Evolutionary conservation across 2,888 invertebrate species (phyloP).

Genomic region (Peribatodes rhomboidaria): DNA sequence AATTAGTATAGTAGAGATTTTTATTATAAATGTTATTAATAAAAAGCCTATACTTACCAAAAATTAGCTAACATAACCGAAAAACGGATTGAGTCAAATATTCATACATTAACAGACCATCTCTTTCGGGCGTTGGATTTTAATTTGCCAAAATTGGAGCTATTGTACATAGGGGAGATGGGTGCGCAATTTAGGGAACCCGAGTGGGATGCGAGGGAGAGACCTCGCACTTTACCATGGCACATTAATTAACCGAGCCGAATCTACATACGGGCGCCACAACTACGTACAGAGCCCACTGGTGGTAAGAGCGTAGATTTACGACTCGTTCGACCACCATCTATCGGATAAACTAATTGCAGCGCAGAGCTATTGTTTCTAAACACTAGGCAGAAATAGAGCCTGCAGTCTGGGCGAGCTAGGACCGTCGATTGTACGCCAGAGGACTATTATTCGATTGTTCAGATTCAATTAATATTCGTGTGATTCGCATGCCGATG

Average conservation of each 20-base stretch:
- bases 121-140: slow-evolving; percentile 67
- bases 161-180: slow-evolving; percentile 77
- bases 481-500: slow-evolving; percentile 47
- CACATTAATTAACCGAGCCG: slow-evolving; percentile 84
- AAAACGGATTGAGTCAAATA: slow-evolving; percentile 12
- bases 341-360: slow-evolving; percentile 86
- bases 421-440: slow-evolving; percentile 63
- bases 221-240: slow-evolving; percentile 80
- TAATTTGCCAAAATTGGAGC: slow-evolving; percentile 76
- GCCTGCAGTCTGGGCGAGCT: slow-evolving; percentile 58
- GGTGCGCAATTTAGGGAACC: slow-evolving; percentile 81
- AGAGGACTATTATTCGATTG: slow-evolving; percentile 71
- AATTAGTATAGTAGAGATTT: not conserved
- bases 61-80: not conserved
- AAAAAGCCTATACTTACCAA: not conserved
- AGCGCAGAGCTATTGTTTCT: slow-evolving; percentile 83
- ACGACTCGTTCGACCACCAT: slow-evolving; percentile 84
- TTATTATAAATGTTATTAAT: not conserved
- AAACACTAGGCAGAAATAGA: slow-evolving; percentile 79
- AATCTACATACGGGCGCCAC: slow-evolving; percentile 83
- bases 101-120: slow-evolving; percentile 43
- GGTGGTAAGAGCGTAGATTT: slow-evolving; percentile 83
- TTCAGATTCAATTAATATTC: slow-evolving; percentile 58
- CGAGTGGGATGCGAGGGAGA: slow-evolving; percentile 73
- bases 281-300: slow-evolving; percentile 78